Evolutionary conservation across 1,140 invertebrate genomes (phyloP).

Genomic region (Ceratina japonica): DNA sequence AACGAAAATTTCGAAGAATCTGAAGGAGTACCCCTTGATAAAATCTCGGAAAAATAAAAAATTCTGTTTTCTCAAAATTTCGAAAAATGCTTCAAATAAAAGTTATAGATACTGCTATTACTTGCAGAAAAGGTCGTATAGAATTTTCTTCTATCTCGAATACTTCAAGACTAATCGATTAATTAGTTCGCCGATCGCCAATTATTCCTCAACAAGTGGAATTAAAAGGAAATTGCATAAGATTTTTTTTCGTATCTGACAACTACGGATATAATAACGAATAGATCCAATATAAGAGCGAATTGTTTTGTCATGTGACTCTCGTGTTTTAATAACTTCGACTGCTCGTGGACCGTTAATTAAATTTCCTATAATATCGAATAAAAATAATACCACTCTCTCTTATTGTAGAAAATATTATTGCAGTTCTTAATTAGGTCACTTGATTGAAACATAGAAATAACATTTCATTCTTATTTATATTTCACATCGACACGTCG

Average conservation of each 20-base stretch:
- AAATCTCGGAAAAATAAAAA: no score
- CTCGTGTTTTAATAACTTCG: constrained; percentile 6
- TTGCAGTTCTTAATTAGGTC: not conserved
- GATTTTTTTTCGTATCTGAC: not conserved
- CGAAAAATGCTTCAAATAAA: no score
- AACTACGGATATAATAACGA: not conserved
- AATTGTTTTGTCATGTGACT: constrained; percentile 3
- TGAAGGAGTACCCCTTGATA: no score
- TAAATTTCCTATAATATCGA: not conserved
- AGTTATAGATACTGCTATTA: no score
- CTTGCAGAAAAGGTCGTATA: no score
- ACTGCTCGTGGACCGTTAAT: not conserved
- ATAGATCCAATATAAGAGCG: not conserved
- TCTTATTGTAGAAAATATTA: not conserved
- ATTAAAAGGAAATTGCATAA: not conserved
- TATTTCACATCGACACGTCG: not conserved
- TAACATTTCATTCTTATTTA: not conserved
- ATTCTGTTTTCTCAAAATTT: no score
- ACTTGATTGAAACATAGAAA: not conserved
- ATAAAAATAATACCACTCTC: not conserved
- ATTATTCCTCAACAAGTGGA: no score
- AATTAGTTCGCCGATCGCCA: no score
- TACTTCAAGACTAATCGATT: no score
- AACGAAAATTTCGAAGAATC: no score
- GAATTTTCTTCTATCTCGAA: no score